phyloP scores from a whole-genome alignment of 2,888 invertebrate species.

The Eupithecia tripunctaria region DNA sequence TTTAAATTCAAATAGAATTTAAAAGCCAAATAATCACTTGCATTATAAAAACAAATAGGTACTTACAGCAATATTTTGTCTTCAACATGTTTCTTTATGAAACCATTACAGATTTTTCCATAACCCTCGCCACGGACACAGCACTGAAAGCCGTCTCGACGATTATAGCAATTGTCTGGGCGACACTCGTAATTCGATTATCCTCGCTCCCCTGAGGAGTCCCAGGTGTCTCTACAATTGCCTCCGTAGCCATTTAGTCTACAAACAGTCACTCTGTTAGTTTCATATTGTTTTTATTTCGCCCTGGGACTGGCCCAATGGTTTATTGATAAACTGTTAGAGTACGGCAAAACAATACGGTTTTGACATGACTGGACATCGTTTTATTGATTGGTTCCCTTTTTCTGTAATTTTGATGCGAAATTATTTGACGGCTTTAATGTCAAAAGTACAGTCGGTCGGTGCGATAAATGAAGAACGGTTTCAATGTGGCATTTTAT shows the following conservation, averaged over 20 bases:
- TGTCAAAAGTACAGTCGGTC: too few relatives aligned
- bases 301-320: conserved; percentile 20
- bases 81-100: not conserved
- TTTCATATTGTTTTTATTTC: conserved; percentile 29
- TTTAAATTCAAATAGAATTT: too few relatives aligned
- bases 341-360: conserved; percentile 1
- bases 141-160: conserved; percentile 7
- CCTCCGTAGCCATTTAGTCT: conserved; percentile 32
- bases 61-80: not conserved
- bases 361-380: not conserved
- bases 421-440: too few relatives aligned
- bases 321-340: conserved; percentile 17
- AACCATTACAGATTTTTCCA: conserved; percentile 12
- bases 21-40: too few relatives aligned
- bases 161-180: conserved; percentile 31
- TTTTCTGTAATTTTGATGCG: too few relatives aligned
- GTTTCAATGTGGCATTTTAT: too few relatives aligned
- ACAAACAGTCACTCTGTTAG: conserved; percentile 28
- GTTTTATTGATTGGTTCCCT: too few relatives aligned
- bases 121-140: not conserved
- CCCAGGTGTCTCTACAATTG: conserved; percentile 33
- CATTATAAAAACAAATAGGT: too few relatives aligned
- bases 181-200: conserved; percentile 35
- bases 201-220: conserved; percentile 22
- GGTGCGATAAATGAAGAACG: too few relatives aligned